Evolutionary conservation across 2,888 invertebrate genomes (phyloP).

Genomic region (Netelia melanura): DNA sequence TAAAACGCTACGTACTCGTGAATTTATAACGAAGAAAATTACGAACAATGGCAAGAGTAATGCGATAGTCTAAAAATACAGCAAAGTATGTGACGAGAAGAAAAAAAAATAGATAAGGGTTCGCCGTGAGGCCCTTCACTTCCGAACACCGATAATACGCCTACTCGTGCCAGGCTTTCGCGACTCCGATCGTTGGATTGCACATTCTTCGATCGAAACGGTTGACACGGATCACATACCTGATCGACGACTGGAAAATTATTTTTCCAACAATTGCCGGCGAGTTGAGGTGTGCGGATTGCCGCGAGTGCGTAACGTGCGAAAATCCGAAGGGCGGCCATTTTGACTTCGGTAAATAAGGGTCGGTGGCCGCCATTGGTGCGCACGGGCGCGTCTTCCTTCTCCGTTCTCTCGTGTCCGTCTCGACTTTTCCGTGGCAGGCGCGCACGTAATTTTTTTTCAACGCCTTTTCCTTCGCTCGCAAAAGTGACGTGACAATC

Average conservation of each 20-base stretch:
- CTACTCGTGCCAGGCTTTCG: background rate
- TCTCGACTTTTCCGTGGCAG: constrained; percentile 59
- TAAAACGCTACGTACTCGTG: constrained; percentile 31
- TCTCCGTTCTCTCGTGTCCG: constrained; percentile 63
- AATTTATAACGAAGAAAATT: constrained; percentile 3
- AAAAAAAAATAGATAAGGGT: constrained; percentile 68
- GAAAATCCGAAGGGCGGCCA: constrained; percentile 82
- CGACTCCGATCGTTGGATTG: background rate
- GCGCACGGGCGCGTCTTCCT: constrained; percentile 83
- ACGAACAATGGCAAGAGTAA: background rate
- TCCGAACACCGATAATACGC: constrained; percentile 7
- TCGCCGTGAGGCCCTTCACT: constrained; percentile 69
- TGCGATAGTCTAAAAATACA: background rate
- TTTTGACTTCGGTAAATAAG: constrained; percentile 82
- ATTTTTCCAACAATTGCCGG: constrained; percentile 35
- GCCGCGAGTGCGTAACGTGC: constrained; percentile 74
- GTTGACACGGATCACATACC: constrained; percentile 68
- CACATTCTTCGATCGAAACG: background rate
- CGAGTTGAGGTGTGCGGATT: constrained; percentile 54
- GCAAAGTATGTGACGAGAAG: constrained; percentile 40
- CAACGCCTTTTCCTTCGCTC: constrained; percentile 14
- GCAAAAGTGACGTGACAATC: constrained; percentile 11
- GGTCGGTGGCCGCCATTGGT: constrained; percentile 83
- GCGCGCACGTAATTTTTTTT: constrained; percentile 47
- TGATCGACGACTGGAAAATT: constrained; percentile 61